Evolutionary conservation across 2,797 vertebrate species (phyloP), one percentile per base, ranked within the genome.

Genomic region (Cyprinodon diabolis): DNA sequence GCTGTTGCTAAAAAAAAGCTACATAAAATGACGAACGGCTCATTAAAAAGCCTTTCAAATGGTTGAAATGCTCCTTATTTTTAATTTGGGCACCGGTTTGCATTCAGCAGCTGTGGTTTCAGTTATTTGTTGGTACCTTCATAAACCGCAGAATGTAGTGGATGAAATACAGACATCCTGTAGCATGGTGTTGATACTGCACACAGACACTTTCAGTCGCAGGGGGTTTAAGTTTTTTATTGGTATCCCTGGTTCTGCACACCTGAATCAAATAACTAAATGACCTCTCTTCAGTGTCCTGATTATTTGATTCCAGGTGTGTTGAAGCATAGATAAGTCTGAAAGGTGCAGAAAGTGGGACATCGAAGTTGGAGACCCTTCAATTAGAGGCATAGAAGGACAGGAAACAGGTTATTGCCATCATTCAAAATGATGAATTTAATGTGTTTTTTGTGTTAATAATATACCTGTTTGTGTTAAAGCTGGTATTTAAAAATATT

Each of bases 81-180:
- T 13, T 11, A 40, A 37, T 47, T 60, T 65, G 2, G 1, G 49
- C 6, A 48, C 8, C 0, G 45, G 43, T 7, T 52, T 9, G 51
- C 62, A 17, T 8, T 37, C 3, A 68, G 4, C 5, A 52, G 43
- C 1, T 70, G 45, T 4, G 23, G 15, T n/a, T 49, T 71, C 0
- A 51, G 1, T 60, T 7, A 37, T 63, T 4, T 15, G 35, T 14
- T 1, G 6, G 30, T 25, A 12, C 55, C 1, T 37, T 35, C 12
- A 25, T 51, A 21, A 37, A 35, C 23, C 8, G n/a, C 15, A 7
- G 19, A 4, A 3, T 49, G 56, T 47, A 73, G 48, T 40, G 77
- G 80, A 65, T 40, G 76, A 74, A 91, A 91, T 56, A 83, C 81
- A 79, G 90, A 45, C 91, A 86, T 72, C 87, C 8, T 78, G 89